A percentile compares a stretch with the other conserved stretches of the same genome.
These are phyloP conservation scores for Lasioglossum calceatum DNA, from an alignment of 2,888 invertebrate genomes.

Conservation along the genomic window DNA sequence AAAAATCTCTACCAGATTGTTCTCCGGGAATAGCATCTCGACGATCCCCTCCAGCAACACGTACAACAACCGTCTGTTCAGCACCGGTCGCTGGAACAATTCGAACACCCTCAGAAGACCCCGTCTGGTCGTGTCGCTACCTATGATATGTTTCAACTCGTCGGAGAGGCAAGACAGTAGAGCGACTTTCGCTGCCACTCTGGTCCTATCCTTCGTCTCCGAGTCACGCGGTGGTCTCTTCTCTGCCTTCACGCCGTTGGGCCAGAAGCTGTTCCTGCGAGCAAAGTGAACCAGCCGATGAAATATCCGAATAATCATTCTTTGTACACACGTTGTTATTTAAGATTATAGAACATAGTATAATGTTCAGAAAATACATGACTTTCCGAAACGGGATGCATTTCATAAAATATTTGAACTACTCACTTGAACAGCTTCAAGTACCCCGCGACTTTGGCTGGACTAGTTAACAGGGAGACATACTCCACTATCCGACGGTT, in stretches of 20 bases:
- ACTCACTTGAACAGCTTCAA: constrained; percentile 91
- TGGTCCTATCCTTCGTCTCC: constrained; percentile 89
- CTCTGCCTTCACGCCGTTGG: constrained; percentile 86
- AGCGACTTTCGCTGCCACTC: constrained; percentile 94
- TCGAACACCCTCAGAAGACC: constrained; percentile 94
- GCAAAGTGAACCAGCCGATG: not conserved
- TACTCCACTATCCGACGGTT: constrained; percentile 95
- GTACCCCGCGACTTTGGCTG: constrained; percentile 95
- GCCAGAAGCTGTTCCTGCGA: constrained; percentile 87
- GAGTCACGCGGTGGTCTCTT: constrained; percentile 85
- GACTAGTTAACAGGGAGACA: constrained; percentile 94
- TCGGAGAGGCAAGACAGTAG: constrained; percentile 94
- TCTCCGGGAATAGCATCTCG: constrained; percentile 92
- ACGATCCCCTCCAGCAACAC: constrained; percentile 94
- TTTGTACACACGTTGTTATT: too few relatives aligned
- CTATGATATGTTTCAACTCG: constrained; percentile 95
- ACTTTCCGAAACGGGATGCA: not conserved
- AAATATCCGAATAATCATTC: not conserved
- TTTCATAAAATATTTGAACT: not conserved
- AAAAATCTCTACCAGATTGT: constrained; percentile 90
- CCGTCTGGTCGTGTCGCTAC: constrained; percentile 93
- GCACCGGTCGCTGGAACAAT: constrained; percentile 93
- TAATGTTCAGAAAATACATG: not conserved
- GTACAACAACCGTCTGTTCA: constrained; percentile 93
- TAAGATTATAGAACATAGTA: too few relatives aligned